Percentiles rank a stretch among this genome's conserved stretches.
Conservation (phyloP, 2,888 invertebrate genomes). For the Mythimna albipuncta region DNA sequence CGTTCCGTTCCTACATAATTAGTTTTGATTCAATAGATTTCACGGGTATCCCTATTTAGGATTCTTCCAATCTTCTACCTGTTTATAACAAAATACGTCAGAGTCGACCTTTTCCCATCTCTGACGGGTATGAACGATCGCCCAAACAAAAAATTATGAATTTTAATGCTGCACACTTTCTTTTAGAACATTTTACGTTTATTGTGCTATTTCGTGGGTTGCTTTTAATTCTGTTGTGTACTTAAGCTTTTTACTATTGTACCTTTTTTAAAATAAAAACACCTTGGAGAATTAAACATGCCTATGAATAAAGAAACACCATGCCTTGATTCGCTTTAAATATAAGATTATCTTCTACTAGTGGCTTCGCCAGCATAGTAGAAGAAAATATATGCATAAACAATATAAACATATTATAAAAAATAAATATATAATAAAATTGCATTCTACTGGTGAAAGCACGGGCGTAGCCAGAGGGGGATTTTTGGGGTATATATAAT, state of each 20-base stretch:
- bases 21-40: background rate
- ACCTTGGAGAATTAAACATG: background rate
- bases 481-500: no score
- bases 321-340: background rate
- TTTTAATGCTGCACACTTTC: slow-evolving; percentile 41
- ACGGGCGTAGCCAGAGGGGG: no score
- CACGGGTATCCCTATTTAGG: background rate
- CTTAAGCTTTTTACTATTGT: slow-evolving; percentile 23
- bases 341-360: no score
- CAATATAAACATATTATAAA: no score
- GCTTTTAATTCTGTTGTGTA: slow-evolving; percentile 33
- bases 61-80: slow-evolving; percentile 5
- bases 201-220: slow-evolving; percentile 20
- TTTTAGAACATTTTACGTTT: slow-evolving; percentile 37
- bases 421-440: no score
- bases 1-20: no score
- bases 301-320: background rate
- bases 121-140: background rate
- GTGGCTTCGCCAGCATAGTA: no score
- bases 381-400: no score
- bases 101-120: slow-evolving; percentile 27
- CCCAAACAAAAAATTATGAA: slow-evolving; percentile 33
- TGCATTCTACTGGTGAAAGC: no score
- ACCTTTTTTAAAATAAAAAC: background rate
- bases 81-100: slow-evolving; percentile 18